These are phyloP conservation scores for Eurosta solidaginis DNA, from an alignment of 1,140 invertebrate genomes.

Conservation along the genomic window DNA sequence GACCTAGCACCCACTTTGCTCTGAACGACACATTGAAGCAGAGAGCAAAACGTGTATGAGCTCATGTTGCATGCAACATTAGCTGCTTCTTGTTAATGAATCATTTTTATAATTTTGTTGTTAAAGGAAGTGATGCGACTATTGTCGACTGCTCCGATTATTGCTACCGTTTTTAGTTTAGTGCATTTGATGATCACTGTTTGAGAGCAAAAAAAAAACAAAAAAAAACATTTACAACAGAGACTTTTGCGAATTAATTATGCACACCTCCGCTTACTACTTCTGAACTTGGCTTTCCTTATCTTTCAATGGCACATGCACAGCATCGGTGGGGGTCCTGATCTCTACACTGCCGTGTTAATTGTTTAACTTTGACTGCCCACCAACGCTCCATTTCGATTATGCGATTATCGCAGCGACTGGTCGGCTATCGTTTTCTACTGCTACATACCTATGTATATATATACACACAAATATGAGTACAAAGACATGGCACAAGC, in stretches of 20 bases:
- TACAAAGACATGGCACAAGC: background rate
- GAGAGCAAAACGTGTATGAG: no score
- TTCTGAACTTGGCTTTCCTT: constrained; percentile 7
- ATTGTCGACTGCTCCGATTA: background rate
- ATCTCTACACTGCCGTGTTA: constrained; percentile 34
- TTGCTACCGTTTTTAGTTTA: background rate
- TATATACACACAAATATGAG: background rate
- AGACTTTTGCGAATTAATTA: constrained; percentile 35
- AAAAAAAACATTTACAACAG: background rate
- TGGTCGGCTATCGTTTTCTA: background rate
- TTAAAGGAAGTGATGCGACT: background rate
- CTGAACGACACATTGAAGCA: no score
- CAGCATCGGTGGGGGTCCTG: constrained; percentile 13
- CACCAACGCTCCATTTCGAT: constrained; percentile 7
- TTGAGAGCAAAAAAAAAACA: background rate
- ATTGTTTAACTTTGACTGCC: constrained; percentile 22
- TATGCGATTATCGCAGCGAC: background rate
- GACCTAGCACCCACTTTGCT: no score
- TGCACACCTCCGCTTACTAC: constrained; percentile 27
- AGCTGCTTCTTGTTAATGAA: background rate
- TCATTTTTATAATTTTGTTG: background rate
- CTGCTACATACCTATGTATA: background rate
- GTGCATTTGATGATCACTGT: background rate
- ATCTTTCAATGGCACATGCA: background rate
- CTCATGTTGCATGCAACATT: constrained; percentile 6